A percentile compares a stretch with the other conserved stretches of the same genome.
Conservation (phyloP, 1,140 invertebrate species). For the Drosophila ananassae region DNA sequence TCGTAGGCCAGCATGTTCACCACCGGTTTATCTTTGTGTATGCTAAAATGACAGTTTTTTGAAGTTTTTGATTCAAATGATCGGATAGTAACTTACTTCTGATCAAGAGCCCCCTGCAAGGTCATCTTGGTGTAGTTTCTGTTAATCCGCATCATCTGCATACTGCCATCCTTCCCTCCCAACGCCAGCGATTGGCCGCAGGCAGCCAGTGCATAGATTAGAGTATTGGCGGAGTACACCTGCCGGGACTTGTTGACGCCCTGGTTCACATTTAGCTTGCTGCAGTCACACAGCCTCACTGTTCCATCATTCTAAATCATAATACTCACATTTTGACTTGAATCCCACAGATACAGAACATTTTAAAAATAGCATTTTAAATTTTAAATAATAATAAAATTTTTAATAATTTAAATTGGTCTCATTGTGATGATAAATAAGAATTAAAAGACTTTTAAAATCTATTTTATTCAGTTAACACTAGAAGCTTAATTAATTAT, state of each 20-base stretch:
- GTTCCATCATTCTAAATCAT: constrained; percentile 88
- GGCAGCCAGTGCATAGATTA: constrained; percentile 87
- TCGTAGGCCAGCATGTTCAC: constrained; percentile 92
- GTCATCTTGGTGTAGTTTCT: constrained; percentile 83
- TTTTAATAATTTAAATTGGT: too few species aligned
- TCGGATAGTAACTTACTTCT: constrained; percentile 53
- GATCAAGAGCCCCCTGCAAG: constrained; percentile 76
- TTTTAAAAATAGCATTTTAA: too few species aligned
- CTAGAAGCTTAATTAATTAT: too few species aligned
- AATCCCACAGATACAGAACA: too few species aligned
- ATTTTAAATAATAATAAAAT: too few species aligned
- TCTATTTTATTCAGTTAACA: too few species aligned
- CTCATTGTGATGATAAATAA: too few species aligned
- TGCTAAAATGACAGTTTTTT: constrained; percentile 34
- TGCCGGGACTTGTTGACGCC: constrained; percentile 87
- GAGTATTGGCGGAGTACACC: constrained; percentile 78
- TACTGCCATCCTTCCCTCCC: constrained; percentile 90
- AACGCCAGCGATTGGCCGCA: constrained; percentile 92
- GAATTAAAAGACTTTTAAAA: too few species aligned
- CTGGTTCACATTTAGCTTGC: constrained; percentile 91
- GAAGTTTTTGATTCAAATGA: not conserved
- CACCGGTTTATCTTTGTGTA: constrained; percentile 89
- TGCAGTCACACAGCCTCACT: constrained; percentile 95
- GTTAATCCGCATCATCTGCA: constrained; percentile 89
- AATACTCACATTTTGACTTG: too few species aligned